These are phyloP conservation scores for Cariama cristata DNA, from an alignment of 2,113 vertebrate species.

Conservation along the genomic window DNA sequence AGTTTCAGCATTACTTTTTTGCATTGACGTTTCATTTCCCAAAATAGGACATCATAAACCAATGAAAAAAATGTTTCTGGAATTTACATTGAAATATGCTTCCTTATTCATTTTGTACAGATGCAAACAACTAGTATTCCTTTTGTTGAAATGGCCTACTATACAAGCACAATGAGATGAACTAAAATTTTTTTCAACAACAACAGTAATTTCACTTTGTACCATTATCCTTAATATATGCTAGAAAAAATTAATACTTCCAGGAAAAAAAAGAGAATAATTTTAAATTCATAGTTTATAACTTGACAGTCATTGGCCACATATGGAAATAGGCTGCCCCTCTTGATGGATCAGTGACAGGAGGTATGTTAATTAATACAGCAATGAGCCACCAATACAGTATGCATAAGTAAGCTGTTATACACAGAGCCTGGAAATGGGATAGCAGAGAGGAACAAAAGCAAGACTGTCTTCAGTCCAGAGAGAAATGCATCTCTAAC, in stretches of 20 bases:
- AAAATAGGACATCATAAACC: not conserved
- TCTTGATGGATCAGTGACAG: not conserved
- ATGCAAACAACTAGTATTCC: not conserved
- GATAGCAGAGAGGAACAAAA: constrained; percentile 43
- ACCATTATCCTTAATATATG: not conserved
- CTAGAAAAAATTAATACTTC: not conserved
- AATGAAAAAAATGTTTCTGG: not conserved
- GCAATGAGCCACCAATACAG: not conserved
- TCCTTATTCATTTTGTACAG: not conserved
- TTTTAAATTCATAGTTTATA: not conserved
- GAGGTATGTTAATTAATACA: not conserved
- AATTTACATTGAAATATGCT: not conserved
- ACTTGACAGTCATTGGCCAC: not conserved
- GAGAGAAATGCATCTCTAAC: constrained; percentile 38
- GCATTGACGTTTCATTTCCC: not conserved
- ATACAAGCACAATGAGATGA: not conserved
- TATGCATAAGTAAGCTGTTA: not conserved
- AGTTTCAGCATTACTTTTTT: not conserved
- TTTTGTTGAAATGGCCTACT: not conserved
- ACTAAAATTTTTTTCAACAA: not conserved
- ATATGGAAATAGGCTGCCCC: not conserved
- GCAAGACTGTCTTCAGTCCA: constrained; percentile 13
- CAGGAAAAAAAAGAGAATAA: not conserved
- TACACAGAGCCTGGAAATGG: not conserved
- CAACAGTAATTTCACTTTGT: not conserved